Conservation (phyloP, 2,797 vertebrate species). For the Leptatherina wallacei region DNA sequence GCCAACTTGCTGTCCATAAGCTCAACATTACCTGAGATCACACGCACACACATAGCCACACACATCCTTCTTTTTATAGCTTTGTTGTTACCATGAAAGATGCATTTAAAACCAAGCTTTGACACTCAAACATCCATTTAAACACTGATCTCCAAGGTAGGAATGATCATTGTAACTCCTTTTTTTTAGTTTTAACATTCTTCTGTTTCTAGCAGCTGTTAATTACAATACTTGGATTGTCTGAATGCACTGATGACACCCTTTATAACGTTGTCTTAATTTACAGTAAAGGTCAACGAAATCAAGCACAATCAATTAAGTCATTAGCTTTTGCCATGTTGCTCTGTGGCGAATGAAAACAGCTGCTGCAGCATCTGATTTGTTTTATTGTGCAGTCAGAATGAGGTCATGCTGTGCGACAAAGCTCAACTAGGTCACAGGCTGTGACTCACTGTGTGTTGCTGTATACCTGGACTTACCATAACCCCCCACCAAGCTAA, state of each 20-base stretch:
- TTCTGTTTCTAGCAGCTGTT: background rate
- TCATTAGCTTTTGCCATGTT: background rate
- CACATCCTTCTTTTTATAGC: background rate
- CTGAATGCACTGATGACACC: background rate
- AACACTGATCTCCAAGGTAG: no score
- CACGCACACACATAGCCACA: conserved; percentile 18
- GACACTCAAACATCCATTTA: no score
- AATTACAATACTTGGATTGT: background rate
- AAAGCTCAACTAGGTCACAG: conserved; percentile 72
- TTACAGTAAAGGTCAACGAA: background rate
- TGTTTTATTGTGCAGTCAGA: conserved; percentile 60
- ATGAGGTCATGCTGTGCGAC: conserved; percentile 68
- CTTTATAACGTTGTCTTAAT: background rate
- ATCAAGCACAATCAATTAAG: background rate
- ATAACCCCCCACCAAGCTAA: conserved; percentile 24
- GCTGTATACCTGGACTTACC: conserved; percentile 56
- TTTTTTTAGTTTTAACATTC: no score
- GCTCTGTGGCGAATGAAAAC: conserved; percentile 4
- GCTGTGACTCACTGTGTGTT: conserved; percentile 60
- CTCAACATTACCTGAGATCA: conserved; percentile 56
- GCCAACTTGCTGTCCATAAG: conserved; percentile 60
- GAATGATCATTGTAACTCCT: background rate
- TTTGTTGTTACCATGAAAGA: background rate
- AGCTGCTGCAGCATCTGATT: conserved; percentile 44
- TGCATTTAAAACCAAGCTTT: background rate